Conservation (phyloP, 2,888 invertebrate species). For the Parnassius mnemosyne region DNA sequence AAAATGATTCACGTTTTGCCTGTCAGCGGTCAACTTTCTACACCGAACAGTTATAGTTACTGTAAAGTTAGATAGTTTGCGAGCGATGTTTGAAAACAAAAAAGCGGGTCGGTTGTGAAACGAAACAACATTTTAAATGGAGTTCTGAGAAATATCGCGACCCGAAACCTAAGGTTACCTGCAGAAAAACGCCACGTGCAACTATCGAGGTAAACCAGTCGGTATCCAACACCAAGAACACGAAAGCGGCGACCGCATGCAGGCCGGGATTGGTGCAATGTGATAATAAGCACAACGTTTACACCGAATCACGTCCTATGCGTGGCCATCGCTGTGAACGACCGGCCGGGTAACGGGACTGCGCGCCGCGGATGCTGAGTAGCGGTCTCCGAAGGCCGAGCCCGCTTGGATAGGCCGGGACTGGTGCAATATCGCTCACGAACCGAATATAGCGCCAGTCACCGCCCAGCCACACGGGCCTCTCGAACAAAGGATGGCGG, state of each 20-base stretch:
- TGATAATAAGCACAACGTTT: conserved; percentile 73
- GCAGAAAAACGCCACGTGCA: conserved; percentile 36
- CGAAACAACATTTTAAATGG: neutral
- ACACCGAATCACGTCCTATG: conserved; percentile 80
- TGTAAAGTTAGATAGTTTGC: conserved; percentile 15
- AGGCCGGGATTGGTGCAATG: conserved; percentile 82
- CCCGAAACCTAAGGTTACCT: conserved; percentile 32
- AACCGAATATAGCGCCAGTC: conserved; percentile 78
- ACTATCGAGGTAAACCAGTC: conserved; percentile 26
- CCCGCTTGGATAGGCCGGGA: conserved; percentile 81
- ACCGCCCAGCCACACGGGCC: conserved; percentile 77
- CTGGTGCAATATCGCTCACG: conserved; percentile 78
- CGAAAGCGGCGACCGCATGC: conserved; percentile 65
- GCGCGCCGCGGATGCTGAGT: conserved; percentile 77
- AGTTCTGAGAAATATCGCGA: conserved; percentile 14
- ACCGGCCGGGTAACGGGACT: conserved; percentile 74
- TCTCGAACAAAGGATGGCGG: conserved; percentile 66
- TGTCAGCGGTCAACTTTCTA: conserved; percentile 36
- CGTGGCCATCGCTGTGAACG: conserved; percentile 77
- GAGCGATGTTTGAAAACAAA: conserved; percentile 14
- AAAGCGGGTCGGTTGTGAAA: conserved; percentile 1
- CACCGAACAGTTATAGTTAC: conserved; percentile 26
- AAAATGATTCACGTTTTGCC: conserved; percentile 56
- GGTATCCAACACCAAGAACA: conserved; percentile 40
- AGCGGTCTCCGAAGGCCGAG: conserved; percentile 72